These are phyloP conservation scores for Ornithorhynchus anatinus DNA, from an alignment of 2,113 vertebrate species.

Conservation along the genomic window DNA sequence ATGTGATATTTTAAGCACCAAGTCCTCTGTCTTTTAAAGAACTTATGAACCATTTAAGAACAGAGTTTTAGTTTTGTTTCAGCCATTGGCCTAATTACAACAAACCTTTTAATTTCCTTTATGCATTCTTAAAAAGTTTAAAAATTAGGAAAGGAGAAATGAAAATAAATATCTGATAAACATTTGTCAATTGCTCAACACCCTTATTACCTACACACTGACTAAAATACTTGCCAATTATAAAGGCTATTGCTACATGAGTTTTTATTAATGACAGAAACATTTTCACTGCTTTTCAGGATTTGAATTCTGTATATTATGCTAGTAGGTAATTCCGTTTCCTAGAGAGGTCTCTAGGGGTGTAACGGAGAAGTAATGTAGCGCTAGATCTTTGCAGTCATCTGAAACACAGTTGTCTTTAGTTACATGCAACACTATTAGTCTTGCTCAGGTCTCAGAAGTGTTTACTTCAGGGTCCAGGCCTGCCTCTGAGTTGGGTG, in stretches of 20 bases:
- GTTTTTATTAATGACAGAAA: background rate
- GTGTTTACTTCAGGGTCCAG: too few species aligned
- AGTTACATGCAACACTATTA: slow-evolving; percentile 1
- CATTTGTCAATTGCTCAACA: background rate
- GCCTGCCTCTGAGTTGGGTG: too few species aligned
- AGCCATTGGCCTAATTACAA: background rate
- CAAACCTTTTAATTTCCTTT: slow-evolving; percentile 15
- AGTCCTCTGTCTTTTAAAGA: slow-evolving; percentile 2
- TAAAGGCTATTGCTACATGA: background rate
- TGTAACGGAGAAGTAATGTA: slow-evolving; percentile 22
- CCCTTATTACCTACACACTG: background rate
- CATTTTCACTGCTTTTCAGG: slow-evolving; percentile 2
- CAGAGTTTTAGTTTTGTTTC: slow-evolving; percentile 1
- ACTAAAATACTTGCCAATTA: background rate
- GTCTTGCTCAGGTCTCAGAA: too few species aligned
- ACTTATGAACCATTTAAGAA: background rate
- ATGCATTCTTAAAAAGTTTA: slow-evolving; percentile 33
- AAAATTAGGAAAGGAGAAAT: slow-evolving; percentile 25
- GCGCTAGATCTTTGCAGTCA: slow-evolving; percentile 10
- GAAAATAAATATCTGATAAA: background rate
- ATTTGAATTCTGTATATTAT: slow-evolving; percentile 24
- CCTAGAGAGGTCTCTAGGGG: slow-evolving; percentile 5
- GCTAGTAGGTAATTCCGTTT: slow-evolving; percentile 23
- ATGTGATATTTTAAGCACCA: too few species aligned
- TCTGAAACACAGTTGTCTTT: background rate